Conservation (phyloP, 2,113 vertebrate genomes). For the Galeopterus variegatus region DNA sequence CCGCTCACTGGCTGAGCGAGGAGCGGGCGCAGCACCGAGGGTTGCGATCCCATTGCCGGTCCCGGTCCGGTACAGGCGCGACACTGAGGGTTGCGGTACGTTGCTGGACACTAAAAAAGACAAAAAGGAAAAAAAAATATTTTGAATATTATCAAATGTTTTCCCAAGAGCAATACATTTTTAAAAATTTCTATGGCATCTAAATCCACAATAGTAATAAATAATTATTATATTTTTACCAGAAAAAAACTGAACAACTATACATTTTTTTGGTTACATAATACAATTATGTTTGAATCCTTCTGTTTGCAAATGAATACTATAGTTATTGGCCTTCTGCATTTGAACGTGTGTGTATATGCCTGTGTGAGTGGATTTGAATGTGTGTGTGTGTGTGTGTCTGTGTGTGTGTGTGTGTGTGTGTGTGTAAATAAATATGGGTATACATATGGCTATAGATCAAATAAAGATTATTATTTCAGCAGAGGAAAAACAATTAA, state of each 20-base stretch:
- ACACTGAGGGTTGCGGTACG: no score
- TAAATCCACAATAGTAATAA: constrained; percentile 7
- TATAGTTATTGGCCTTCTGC: not conserved
- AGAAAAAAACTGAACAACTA: not conserved
- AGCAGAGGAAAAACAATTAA: constrained; percentile 25
- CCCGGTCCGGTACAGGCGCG: no score
- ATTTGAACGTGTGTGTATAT: not conserved
- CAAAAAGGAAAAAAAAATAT: no score
- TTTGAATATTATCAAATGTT: constrained; percentile 28
- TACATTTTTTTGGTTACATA: not conserved
- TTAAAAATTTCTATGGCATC: not conserved
- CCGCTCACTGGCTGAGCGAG: no score
- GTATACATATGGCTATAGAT: not conserved
- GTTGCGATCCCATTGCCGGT: no score
- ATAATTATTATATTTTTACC: not conserved
- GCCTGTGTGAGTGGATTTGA: not conserved
- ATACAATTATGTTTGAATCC: not conserved
- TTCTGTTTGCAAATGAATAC: not conserved
- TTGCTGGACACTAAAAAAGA: no score
- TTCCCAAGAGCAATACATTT: not conserved
- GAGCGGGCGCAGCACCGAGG: no score
- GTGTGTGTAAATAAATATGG: not conserved
- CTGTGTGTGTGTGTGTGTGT: not conserved
- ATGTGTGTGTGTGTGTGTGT: not conserved
- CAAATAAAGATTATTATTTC: constrained; percentile 55